A percentile compares a stretch with the other conserved stretches of the same genome.
These are phyloP conservation scores for Copidosoma floridanum DNA, from an alignment of 1,140 invertebrate species.

Conservation along the genomic window DNA sequence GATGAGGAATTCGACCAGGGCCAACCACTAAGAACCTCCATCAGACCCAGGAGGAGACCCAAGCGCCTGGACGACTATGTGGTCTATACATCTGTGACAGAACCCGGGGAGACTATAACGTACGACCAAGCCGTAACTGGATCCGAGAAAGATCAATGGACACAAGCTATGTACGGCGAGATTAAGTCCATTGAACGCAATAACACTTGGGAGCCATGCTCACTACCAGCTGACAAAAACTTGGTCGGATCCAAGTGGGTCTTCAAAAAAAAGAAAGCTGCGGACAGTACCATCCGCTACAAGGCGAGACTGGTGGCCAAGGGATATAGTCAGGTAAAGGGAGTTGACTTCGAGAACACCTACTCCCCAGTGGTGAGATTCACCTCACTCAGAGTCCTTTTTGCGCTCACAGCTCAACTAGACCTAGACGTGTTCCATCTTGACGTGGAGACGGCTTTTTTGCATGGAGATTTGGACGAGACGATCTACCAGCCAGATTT, in stretches of 20 bases:
- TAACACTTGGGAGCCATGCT: too few species aligned
- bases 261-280: constrained; percentile 4
- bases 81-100: background rate
- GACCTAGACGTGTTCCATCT: too few species aligned
- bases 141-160: too few species aligned
- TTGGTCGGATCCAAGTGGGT: constrained; percentile 14
- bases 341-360: too few species aligned
- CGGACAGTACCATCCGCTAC: constrained; percentile 26
- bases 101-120: background rate
- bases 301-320: too few species aligned
- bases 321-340: too few species aligned
- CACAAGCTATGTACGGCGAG: constrained; percentile 18
- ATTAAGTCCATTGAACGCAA: background rate
- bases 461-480: too few species aligned
- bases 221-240: too few species aligned
- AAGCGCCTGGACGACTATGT: constrained; percentile 1
- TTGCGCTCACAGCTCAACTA: too few species aligned
- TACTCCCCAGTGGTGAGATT: too few species aligned
- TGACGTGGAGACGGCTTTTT: too few species aligned
- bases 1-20: background rate
- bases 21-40: background rate
- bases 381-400: too few species aligned
- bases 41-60: background rate
- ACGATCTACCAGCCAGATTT: constrained; percentile 31
- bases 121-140: background rate